Conservation (phyloP, 2,113 vertebrate genomes). For the Ceuthmochares aereus region DNA sequence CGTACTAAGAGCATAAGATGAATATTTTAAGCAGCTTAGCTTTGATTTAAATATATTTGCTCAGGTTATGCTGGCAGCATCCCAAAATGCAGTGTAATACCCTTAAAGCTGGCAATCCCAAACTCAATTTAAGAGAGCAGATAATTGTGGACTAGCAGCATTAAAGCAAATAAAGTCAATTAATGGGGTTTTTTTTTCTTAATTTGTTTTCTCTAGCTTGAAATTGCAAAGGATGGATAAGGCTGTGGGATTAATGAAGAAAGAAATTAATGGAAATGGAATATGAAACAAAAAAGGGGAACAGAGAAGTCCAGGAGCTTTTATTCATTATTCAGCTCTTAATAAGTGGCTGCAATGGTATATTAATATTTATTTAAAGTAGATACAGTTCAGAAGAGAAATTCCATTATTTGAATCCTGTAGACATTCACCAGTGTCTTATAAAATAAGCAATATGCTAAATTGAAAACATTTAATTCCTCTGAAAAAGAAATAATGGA, state of each 20-base stretch:
- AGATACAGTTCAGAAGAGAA: background rate
- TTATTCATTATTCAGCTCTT: conserved; percentile 49
- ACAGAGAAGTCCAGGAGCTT: conserved; percentile 33
- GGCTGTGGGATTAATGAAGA: conserved; percentile 67
- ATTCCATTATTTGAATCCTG: conserved; percentile 8
- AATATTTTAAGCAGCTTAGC: conserved; percentile 93
- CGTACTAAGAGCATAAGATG: conserved; percentile 86
- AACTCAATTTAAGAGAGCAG: conserved; percentile 85
- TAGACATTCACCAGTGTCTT: background rate
- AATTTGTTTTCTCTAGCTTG: conserved; percentile 79
- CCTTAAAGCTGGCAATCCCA: conserved; percentile 83
- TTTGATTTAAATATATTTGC: conserved; percentile 93
- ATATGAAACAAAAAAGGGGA: conserved; percentile 36
- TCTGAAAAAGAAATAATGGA: background rate
- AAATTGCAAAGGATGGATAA: conserved; percentile 77
- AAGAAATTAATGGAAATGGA: conserved; percentile 73
- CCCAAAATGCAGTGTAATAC: conserved; percentile 84
- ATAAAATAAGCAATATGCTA: background rate
- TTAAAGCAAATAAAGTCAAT: conserved; percentile 90
- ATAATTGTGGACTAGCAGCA: conserved; percentile 84
- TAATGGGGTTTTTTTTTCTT: conserved; percentile 69
- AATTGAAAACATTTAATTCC: background rate
- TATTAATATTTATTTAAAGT: conserved; percentile 36
- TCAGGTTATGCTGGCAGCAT: conserved; percentile 82
- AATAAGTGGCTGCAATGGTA: conserved; percentile 8